phyloP scores from a whole-genome alignment of 2,888 invertebrate species.

The Macaria notata region DNA sequence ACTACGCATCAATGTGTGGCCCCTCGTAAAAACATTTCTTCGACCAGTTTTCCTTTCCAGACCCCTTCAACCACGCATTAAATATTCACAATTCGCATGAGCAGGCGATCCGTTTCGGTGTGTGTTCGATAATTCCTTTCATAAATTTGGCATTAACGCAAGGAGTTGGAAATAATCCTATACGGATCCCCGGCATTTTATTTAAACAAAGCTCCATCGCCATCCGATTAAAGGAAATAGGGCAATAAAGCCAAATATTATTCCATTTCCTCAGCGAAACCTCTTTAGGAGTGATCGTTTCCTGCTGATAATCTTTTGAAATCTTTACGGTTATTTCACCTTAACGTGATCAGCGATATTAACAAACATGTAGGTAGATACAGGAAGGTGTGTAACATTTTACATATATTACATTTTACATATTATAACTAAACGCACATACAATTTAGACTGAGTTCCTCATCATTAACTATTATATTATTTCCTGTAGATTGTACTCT shows the following conservation, averaged over 20 bases:
- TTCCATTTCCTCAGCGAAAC: slow-evolving; percentile 32
- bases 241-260: slow-evolving; percentile 35
- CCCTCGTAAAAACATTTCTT: too few relatives aligned
- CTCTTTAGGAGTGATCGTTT: slow-evolving; percentile 33
- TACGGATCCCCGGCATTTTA: slow-evolving; percentile 19
- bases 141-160: slow-evolving; percentile 12
- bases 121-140: slow-evolving; percentile 5
- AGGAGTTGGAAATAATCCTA: slow-evolving; percentile 11
- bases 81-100: too few relatives aligned
- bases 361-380: neutral
- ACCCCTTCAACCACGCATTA: too few relatives aligned
- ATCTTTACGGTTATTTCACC: slow-evolving; percentile 26
- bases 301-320: slow-evolving; percentile 30
- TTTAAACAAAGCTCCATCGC: slow-evolving; percentile 30
- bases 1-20: too few relatives aligned
- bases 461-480: too few relatives aligned
- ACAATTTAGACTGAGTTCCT: too few relatives aligned
- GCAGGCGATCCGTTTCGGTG: slow-evolving; percentile 5
- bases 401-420: too few relatives aligned
- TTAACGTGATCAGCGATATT: slow-evolving; percentile 24
- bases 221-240: slow-evolving; percentile 35
- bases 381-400: too few relatives aligned
- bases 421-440: too few relatives aligned
- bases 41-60: too few relatives aligned
- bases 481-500: too few relatives aligned